phyloP scores from a whole-genome alignment of 1,140 invertebrate species.

The Cyclargus thomasi region DNA sequence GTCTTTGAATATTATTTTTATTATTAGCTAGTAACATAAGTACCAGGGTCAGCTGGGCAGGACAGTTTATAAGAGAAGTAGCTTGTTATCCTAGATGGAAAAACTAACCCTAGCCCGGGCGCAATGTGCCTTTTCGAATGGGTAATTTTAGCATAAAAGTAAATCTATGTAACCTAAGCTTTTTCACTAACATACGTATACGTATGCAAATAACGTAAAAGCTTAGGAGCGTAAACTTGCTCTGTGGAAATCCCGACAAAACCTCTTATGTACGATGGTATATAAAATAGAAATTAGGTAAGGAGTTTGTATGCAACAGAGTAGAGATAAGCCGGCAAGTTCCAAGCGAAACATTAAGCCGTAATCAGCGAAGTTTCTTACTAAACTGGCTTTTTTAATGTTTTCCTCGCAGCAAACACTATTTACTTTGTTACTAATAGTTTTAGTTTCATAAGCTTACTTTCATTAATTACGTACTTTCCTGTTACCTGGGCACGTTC shows the following conservation, averaged over 20 bases:
- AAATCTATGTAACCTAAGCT: too few species aligned
- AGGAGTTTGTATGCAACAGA: slow-evolving; percentile 13
- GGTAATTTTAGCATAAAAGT: too few species aligned
- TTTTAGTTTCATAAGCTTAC: slow-evolving; percentile 6
- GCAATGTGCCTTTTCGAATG: too few species aligned
- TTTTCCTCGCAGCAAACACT: not conserved
- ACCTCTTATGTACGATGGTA: slow-evolving; percentile 1
- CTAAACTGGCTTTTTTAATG: slow-evolving; percentile 12
- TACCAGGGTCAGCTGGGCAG: too few species aligned
- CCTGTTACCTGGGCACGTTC: not conserved
- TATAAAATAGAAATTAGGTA: slow-evolving; percentile 13
- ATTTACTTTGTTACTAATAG: slow-evolving; percentile 10
- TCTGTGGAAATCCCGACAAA: not conserved
- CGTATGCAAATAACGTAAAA: too few species aligned
- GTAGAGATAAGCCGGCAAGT: slow-evolving; percentile 4
- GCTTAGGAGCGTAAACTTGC: not conserved
- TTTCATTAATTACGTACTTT: slow-evolving; percentile 3
- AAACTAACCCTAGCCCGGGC: too few species aligned
- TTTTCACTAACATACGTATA: too few species aligned
- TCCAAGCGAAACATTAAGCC: slow-evolving; percentile 11
- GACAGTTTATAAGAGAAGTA: too few species aligned
- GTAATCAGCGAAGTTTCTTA: slow-evolving; percentile 12
- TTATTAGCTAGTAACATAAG: too few species aligned
- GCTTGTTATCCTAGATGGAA: too few species aligned
- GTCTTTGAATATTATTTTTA: too few species aligned